Evolutionary conservation across 2,113 vertebrate genomes (phyloP).

Genomic region (Phasianus colchicus): DNA sequence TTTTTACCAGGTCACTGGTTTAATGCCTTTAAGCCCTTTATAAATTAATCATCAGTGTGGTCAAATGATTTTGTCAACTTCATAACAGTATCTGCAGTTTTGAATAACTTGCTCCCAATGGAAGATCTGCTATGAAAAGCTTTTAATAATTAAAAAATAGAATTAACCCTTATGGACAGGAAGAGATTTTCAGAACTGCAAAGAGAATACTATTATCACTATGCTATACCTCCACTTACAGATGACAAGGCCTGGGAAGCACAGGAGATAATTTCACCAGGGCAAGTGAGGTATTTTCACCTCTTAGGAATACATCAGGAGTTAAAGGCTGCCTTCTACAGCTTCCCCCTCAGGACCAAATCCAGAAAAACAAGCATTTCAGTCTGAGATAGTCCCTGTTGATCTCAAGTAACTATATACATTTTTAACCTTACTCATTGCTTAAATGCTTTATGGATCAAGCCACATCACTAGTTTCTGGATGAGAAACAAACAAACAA

Average conservation of each 20-base stretch:
- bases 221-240: background rate
- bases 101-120: conserved; percentile 5
- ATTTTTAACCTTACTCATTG: background rate
- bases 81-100: conserved; percentile 49
- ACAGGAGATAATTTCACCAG: background rate
- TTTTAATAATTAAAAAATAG: background rate
- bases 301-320: background rate
- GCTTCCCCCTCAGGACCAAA: background rate
- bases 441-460: background rate
- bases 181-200: background rate
- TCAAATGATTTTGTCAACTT: conserved; percentile 64
- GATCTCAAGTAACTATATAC: background rate
- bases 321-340: background rate
- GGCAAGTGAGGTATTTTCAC: background rate
- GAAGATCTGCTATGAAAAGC: background rate
- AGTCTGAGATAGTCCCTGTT: background rate
- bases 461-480: background rate
- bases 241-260: background rate
- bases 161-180: too few relatives aligned
- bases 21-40: conserved; percentile 70
- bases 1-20: conserved; percentile 70
- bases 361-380: background rate
- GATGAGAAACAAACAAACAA: background rate
- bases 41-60: conserved; percentile 72
- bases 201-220: background rate